Base-by-base conservation (phyloP, 1,140 invertebrate genomes). In the Mizuhopecten yessoensis region DNA sequence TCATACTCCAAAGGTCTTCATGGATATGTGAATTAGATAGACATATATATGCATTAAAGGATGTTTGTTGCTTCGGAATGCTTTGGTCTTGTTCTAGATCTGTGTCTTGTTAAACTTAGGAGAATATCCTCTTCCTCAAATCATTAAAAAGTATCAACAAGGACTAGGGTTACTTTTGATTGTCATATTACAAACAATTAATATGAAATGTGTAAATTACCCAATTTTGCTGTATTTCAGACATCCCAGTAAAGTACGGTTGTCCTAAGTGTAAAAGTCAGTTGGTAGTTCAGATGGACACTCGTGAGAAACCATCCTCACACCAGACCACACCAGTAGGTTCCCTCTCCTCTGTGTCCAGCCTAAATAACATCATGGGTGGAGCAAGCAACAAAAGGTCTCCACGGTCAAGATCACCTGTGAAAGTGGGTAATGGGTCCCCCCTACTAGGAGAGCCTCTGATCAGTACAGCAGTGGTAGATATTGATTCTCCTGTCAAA, bases 221-320 rank as follows among this genome's bases (percentile, higher is more conserved):
- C n/a, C n/a, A n/a, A n/a, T n/a, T n/a, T n/a, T n/a, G n/a, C n/a
- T n/a, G n/a, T n/a, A n/a, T 36, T 91, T 34, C 33, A 90, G 90
- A 88, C 34, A 34, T 20, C 49, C 20, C 86, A 33, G 45, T 90
- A 23, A 86, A 89, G 13, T 92, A 90, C 5, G 93, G 88, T 33
- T 95, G 95, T 91, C 94, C 94, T 11, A 93, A 94, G 29, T 95
- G 95, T 93, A 34, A 88, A 33, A 95, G 94, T 93, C 88, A 92
- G 42, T 92, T 95, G 87, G 92, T 95, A 3, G 93, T 94, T 34
- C 93, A 93, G 33, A n/a, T 94, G 17, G 91, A 92, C 23, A 29
- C 42, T 9, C 34, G 86, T 0, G 88, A 87, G 45, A 88, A 33
- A 33, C 33, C 89, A 34, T 33, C 45, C 33, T 88, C 93, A 11